phyloP scores from a whole-genome alignment of 2,113 vertebrate genomes.

The Catharus bicknelli region DNA sequence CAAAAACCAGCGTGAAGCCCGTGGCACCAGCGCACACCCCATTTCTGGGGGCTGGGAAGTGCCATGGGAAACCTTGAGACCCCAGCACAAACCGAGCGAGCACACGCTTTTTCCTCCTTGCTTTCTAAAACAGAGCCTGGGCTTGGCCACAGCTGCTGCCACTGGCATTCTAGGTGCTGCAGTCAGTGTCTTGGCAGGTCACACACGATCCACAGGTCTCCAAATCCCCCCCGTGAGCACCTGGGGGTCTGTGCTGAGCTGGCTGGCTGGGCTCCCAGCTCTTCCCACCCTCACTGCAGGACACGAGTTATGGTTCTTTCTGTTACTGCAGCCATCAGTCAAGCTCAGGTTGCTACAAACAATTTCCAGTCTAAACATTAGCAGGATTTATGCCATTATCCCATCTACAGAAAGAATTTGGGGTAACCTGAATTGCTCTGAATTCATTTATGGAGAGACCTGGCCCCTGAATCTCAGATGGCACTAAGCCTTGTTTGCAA shows the following conservation, averaged over 20 bases:
- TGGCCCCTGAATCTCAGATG: conserved; percentile 2
- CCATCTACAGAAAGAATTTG: conserved; percentile 39
- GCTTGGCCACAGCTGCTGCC: not conserved
- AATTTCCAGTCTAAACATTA: conserved; percentile 58
- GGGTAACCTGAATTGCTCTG: conserved; percentile 47
- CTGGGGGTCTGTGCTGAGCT: not conserved
- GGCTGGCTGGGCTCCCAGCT: not conserved
- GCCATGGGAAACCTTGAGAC: not conserved
- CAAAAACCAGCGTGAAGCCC: conserved; percentile 11
- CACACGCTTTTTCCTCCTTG: not conserved
- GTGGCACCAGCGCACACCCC: fast-evolving
- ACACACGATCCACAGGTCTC: fast-evolving
- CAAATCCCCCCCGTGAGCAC: not conserved
- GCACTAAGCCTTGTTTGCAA: conserved; percentile 68
- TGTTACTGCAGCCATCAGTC: conserved; percentile 20
- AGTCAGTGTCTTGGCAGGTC: not conserved
- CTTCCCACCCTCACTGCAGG: not conserved
- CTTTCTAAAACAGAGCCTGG: not conserved
- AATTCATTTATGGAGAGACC: conserved; percentile 18
- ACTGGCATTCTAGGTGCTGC: not conserved
- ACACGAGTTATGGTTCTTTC: not conserved
- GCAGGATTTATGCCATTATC: conserved; percentile 63
- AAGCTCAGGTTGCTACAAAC: conserved; percentile 53
- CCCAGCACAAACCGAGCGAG: not conserved
- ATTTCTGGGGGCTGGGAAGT: not conserved